Evolutionary conservation across 1,140 invertebrate species (phyloP).

Genomic region (Lucilia cuprina): DNA sequence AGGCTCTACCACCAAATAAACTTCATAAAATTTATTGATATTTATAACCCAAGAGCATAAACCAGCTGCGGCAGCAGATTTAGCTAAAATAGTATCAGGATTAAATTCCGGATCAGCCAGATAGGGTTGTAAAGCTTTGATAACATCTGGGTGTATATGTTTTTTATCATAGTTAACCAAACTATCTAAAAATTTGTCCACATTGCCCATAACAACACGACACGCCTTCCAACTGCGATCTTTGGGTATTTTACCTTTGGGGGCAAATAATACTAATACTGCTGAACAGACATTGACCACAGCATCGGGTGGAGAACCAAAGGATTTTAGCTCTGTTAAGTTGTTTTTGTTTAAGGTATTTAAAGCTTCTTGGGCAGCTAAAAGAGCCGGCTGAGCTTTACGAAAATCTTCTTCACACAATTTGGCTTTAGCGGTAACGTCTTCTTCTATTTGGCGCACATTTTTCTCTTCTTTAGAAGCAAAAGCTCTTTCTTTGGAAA

Average conservation of each 20-base stretch:
- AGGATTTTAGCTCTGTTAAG: conserved; percentile 93
- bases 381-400: conserved; percentile 88
- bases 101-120: conserved; percentile 78
- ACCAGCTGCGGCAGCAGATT: conserved; percentile 87
- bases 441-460: conserved; percentile 86
- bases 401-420: conserved; percentile 89
- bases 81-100: conserved; percentile 82
- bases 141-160: conserved; percentile 87
- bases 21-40: conserved; percentile 89
- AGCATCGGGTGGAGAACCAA: conserved; percentile 81
- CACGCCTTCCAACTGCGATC: conserved; percentile 93
- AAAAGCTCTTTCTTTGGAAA: conserved; percentile 84
- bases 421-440: conserved; percentile 83
- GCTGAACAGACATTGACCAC: conserved; percentile 87
- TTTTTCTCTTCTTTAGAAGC: conserved; percentile 87
- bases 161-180: conserved; percentile 93
- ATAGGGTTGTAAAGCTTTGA: conserved; percentile 74
- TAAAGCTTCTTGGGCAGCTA: conserved; percentile 87
- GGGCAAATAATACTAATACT: conserved; percentile 85
- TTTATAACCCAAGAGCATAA: conserved; percentile 95
- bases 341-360: conserved; percentile 94
- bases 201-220: conserved; percentile 84
- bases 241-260: conserved; percentile 88
- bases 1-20: conserved; percentile 92
- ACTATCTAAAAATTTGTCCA: conserved; percentile 83